Conservation (phyloP, 2,797 vertebrate genomes). For the Dromococcyx pavoninus region DNA sequence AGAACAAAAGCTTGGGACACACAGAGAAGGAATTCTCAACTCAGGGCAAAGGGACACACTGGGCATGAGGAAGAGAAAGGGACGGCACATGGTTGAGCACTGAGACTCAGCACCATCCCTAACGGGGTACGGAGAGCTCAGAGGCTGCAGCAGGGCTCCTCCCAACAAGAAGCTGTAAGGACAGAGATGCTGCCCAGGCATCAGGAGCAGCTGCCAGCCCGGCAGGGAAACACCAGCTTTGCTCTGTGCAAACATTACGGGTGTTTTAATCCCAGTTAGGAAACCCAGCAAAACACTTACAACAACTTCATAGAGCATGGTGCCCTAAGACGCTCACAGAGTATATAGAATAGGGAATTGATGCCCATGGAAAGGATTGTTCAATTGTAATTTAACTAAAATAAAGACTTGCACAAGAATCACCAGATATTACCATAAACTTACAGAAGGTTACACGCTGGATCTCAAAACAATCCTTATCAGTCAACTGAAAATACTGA, state of each 20-base stretch:
- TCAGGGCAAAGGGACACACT: not conserved
- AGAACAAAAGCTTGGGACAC: not conserved
- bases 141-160: no score
- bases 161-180: no score
- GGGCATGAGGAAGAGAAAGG: not conserved
- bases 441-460: not conserved
- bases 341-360: not conserved
- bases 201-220: not conserved
- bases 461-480: not conserved
- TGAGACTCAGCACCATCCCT: accelerated
- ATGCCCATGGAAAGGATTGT: accelerated
- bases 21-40: not conserved
- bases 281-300: not conserved
- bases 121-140: accelerated
- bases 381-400: not conserved
- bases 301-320: accelerated
- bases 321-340: accelerated
- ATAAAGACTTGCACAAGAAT: not conserved
- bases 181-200: not conserved
- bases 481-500: not conserved
- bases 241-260: accelerated
- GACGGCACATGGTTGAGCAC: not conserved
- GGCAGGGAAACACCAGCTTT: accelerated
- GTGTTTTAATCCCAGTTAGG: not conserved
- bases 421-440: not conserved